Percentiles rank a stretch among this genome's conserved stretches.
phyloP scores from a whole-genome alignment of 2,797 vertebrate genomes.

The Siniperca scherzeri region DNA sequence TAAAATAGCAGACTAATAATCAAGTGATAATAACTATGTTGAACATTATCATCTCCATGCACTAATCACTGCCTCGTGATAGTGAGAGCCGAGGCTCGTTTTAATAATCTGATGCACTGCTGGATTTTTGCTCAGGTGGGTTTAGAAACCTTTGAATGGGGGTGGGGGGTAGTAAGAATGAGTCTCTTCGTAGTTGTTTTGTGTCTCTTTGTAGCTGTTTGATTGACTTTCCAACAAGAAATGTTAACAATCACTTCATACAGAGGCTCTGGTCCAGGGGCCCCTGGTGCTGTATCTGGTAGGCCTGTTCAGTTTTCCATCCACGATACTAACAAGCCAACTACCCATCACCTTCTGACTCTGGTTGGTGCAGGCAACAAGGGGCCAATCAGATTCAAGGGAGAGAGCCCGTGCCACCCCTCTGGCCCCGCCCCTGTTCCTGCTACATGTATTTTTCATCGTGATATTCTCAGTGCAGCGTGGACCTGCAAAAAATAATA shows the following conservation, averaged over 20 bases:
- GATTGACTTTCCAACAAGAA: too few species aligned
- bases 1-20: slow-evolving; percentile 35
- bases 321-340: slow-evolving; percentile 14
- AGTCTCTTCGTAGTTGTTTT: neutral
- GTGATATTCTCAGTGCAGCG: slow-evolving; percentile 31
- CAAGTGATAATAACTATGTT: slow-evolving; percentile 24
- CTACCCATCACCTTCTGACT: neutral
- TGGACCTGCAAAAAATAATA: slow-evolving; percentile 19
- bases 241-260: too few species aligned
- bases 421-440: slow-evolving; percentile 2
- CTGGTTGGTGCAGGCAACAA: neutral
- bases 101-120: slow-evolving; percentile 27
- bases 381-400: slow-evolving; percentile 7
- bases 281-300: neutral
- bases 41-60: slow-evolving; percentile 31
- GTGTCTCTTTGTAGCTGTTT: too few species aligned
- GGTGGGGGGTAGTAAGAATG: neutral
- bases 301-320: neutral
- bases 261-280: too few species aligned
- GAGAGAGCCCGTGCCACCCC: neutral
- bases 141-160: neutral
- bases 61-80: slow-evolving; percentile 41
- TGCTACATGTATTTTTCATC: slow-evolving; percentile 41
- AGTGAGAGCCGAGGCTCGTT: neutral
- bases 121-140: neutral